These are phyloP conservation scores for Listronotus oregonensis DNA, from an alignment of 1,140 invertebrate genomes.

Conservation along the genomic window DNA sequence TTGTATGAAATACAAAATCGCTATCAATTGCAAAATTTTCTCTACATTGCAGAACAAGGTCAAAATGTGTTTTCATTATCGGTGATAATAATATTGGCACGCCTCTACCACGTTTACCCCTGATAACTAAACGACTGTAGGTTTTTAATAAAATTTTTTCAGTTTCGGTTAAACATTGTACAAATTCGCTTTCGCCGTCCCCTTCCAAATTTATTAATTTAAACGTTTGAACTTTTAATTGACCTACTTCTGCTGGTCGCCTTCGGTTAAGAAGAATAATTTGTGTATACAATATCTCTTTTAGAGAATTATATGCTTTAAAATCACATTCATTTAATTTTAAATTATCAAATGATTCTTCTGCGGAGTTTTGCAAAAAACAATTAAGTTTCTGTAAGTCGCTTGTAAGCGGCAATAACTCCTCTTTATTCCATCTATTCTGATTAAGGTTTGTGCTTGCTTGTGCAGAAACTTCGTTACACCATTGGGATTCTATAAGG, in stretches of 20 bases:
- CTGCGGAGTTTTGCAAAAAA: conserved; percentile 6
- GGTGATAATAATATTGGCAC: conserved; percentile 5
- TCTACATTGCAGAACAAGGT: conserved; percentile 1
- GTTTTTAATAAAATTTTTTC: conserved; percentile 8
- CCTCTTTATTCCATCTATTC: conserved; percentile 1
- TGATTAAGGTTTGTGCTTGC: conserved; percentile 3
- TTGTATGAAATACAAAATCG: conserved; percentile 7
- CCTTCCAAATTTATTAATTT: conserved; percentile 7
- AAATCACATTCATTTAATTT: background rate
- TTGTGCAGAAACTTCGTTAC: conserved; percentile 5
- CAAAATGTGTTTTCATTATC: conserved; percentile 4
- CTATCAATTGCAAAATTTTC: conserved; percentile 8
- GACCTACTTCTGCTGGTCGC: conserved; percentile 4
- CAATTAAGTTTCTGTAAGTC: conserved; percentile 1
- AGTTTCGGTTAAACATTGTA: conserved; percentile 4
- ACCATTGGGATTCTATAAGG: conserved; percentile 5
- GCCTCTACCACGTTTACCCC: conserved; percentile 1
- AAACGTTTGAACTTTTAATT: conserved; percentile 4
- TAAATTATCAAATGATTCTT: conserved; percentile 5
- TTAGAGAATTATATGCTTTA: background rate
- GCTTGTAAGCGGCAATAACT: conserved; percentile 5
- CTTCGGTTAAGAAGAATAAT: conserved; percentile 6
- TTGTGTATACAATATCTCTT: conserved; percentile 4
- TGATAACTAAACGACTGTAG: conserved; percentile 6
- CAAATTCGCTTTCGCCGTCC: conserved; percentile 1